Conservation (phyloP, 2,797 vertebrate species). For the Poeciliopsis paucimaculata region DNA sequence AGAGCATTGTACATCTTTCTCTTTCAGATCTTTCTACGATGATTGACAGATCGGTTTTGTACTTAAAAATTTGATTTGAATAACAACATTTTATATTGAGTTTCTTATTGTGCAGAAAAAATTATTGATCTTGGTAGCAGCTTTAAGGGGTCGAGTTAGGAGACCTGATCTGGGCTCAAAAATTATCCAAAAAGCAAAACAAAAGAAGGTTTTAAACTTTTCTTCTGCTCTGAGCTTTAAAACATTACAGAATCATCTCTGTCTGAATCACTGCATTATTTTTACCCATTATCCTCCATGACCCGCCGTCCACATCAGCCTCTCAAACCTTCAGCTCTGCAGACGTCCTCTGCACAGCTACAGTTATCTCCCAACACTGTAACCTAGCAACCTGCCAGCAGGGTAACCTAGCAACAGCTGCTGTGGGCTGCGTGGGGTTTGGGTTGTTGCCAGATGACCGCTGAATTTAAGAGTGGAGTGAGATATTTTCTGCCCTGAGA, state of each 20-base stretch:
- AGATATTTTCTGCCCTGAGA: slow-evolving; percentile 38
- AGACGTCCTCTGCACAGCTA: slow-evolving; percentile 11
- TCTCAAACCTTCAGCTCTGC: not conserved
- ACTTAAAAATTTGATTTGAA: not conserved
- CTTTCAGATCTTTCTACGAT: not conserved
- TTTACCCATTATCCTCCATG: not conserved
- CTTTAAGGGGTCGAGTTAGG: not conserved
- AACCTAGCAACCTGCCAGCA: slow-evolving; percentile 47
- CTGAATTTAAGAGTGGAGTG: slow-evolving; percentile 21
- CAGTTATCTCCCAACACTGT: slow-evolving; percentile 32
- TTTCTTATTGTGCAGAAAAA: not conserved
- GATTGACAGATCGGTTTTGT: not conserved
- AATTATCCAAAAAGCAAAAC: not conserved
- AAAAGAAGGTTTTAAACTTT: not conserved
- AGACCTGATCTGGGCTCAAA: not conserved
- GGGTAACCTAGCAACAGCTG: slow-evolving; percentile 58
- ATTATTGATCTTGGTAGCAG: not conserved
- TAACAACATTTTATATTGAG: not conserved
- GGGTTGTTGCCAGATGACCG: slow-evolving; percentile 29
- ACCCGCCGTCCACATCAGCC: not conserved
- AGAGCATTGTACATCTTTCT: not conserved
- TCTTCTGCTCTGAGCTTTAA: not conserved
- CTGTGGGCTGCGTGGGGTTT: slow-evolving; percentile 26
- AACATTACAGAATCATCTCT: not conserved
- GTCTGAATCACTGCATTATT: not conserved